phyloP scores from a whole-genome alignment of 2,113 vertebrate species.

The Misgurnus mizolepis region DNA sequence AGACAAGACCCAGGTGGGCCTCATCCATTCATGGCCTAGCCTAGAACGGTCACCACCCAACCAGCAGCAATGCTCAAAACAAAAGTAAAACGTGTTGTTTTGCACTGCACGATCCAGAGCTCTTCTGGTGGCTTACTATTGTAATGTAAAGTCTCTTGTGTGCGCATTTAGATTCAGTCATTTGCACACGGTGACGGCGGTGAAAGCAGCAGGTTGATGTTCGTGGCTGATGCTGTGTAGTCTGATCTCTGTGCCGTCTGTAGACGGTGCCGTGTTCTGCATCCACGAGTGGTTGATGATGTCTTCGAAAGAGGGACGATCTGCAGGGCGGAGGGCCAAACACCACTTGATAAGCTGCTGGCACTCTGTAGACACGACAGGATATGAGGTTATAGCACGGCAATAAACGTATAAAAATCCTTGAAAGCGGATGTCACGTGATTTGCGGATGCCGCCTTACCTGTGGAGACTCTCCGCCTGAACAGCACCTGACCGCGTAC shows the following conservation, averaged over 20 bases:
- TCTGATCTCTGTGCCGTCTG: constrained; percentile 81
- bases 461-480: constrained; percentile 82
- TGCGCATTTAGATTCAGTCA: constrained; percentile 52
- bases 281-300: constrained; percentile 92
- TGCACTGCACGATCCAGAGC: constrained; percentile 27
- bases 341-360: constrained; percentile 92
- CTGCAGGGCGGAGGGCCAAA: constrained; percentile 83
- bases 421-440: background rate
- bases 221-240: constrained; percentile 87
- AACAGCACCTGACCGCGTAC: constrained; percentile 84
- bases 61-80: constrained; percentile 36
- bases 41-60: background rate
- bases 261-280: constrained; percentile 78
- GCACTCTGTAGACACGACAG: constrained; percentile 77
- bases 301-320: constrained; percentile 90
- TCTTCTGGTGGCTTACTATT: constrained; percentile 10
- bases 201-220: constrained; percentile 73
- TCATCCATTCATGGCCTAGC: constrained; percentile 13
- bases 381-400: constrained; percentile 21
- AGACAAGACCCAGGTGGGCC: background rate
- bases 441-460: constrained; percentile 63
- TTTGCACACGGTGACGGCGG: constrained; percentile 62
- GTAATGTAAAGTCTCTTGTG: constrained; percentile 17
- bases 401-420: background rate
- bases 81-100: constrained; percentile 33